Conservation (phyloP, 2,888 invertebrate species). For the Esperia sulphurella region DNA sequence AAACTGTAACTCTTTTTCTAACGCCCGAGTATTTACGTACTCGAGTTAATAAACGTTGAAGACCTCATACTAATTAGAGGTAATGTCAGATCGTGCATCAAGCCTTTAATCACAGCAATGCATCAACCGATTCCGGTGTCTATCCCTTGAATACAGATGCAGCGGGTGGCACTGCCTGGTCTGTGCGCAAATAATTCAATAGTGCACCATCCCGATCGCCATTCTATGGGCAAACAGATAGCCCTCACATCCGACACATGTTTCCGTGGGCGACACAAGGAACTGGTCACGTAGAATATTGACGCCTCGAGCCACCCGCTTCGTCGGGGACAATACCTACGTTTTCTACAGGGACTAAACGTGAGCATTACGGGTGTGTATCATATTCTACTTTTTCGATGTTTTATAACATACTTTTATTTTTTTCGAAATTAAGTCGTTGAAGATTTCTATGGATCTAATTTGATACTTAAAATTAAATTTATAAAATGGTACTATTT, state of each 20-base stretch:
- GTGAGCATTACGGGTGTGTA: conserved; percentile 6
- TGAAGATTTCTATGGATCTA: too few species aligned
- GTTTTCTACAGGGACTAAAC: conserved; percentile 2
- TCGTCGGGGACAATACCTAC: conserved; percentile 57
- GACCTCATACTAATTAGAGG: too few species aligned
- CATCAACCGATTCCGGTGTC: conserved; percentile 4
- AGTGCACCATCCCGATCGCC: conserved; percentile 55
- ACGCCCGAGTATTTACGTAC: too few species aligned
- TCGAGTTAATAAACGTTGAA: too few species aligned
- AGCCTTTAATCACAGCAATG: conserved; percentile 12
- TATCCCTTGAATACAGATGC: conserved; percentile 16
- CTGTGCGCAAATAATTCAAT: conserved; percentile 12
- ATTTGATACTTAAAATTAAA: too few species aligned
- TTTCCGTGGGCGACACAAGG: conserved; percentile 67
- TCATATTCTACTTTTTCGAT: conserved; percentile 3
- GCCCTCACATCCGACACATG: conserved; percentile 76
- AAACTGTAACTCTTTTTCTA: too few species aligned
- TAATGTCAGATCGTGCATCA: conserved; percentile 8
- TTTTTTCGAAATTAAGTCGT: too few species aligned
- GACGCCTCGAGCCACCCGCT: conserved; percentile 70
- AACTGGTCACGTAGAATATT: conserved; percentile 78
- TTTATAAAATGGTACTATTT: too few species aligned
- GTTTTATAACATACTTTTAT: too few species aligned
- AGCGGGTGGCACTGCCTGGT: conserved; percentile 4
- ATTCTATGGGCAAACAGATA: conserved; percentile 74